Base-by-base conservation (phyloP, 2,113 vertebrate genomes). In the Opisthocomus hoazin region DNA sequence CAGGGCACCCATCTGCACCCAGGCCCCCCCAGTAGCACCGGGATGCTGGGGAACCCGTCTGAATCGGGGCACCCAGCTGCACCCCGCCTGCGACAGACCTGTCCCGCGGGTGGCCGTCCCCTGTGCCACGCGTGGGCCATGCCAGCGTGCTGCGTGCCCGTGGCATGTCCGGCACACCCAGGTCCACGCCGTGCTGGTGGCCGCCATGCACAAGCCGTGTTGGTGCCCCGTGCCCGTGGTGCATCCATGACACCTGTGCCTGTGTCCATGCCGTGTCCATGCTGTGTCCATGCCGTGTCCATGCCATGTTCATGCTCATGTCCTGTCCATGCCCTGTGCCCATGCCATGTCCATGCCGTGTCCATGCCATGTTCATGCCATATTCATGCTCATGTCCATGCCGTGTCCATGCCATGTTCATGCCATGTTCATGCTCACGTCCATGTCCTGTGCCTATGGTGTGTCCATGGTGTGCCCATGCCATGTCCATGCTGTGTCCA, bases 141-240 rank as follows among this genome's bases (percentile, higher is more conserved):
- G 34, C 4, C 48, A 1, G 36, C 0, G 24, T 1, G 68, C 27
- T 74, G 36, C 8, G 0, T 4, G 41, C 0, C 54, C 29, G 0
- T 5, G 53, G 19, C 22, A n/a, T n/a, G n/a, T n/a, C n/a, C n/a
- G n/a, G n/a, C n/a, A n/a, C n/a, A n/a, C n/a, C n/a, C n/a, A n/a
- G n/a, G n/a, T n/a, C n/a, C n/a, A n/a, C n/a, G n/a, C n/a, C n/a
- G n/a, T n/a, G n/a, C n/a, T n/a, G n/a, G n/a, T n/a, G n/a, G n/a
- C n/a, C n/a, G n/a, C n/a, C n/a, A n/a, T n/a, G n/a, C n/a, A n/a
- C n/a, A n/a, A n/a, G n/a, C n/a, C n/a, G n/a, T n/a, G n/a, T n/a
- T n/a, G n/a, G n/a, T n/a, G n/a, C n/a, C 46, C 15, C 8, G 0
- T 4, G 41, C 0, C 54, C 29, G 0, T 5, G 53, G 19, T 17